Percentiles rank a stretch among this genome's conserved stretches.
These are phyloP conservation scores for Nothobranchius furzeri DNA, from an alignment of 2,113 vertebrate genomes.

Conservation along the genomic window DNA sequence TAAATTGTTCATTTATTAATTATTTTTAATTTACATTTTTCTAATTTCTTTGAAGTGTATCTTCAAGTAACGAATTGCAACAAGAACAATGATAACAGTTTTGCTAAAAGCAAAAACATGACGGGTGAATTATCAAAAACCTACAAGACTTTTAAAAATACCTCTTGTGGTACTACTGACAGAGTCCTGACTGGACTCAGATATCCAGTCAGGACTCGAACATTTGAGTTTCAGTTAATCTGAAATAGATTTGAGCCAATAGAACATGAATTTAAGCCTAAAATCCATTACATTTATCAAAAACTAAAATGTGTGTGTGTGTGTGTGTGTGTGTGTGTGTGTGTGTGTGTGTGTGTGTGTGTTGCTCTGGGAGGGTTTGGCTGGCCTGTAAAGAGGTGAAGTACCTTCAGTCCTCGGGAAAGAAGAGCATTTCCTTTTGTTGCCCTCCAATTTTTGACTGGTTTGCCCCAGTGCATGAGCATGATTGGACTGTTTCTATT, in stretches of 20 bases:
- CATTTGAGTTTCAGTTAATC: slow-evolving; percentile 9
- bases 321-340: too few relatives aligned
- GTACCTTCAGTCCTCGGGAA: slow-evolving; percentile 63
- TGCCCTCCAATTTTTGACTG: slow-evolving; percentile 70
- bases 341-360: slow-evolving; percentile 3
- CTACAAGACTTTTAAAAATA: too few relatives aligned
- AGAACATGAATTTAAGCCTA: slow-evolving; percentile 13
- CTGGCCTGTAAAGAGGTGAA: slow-evolving; percentile 57
- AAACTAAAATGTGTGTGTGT: slow-evolving; percentile 6
- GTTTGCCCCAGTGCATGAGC: slow-evolving; percentile 64
- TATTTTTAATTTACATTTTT: too few relatives aligned
- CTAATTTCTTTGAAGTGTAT: too few relatives aligned
- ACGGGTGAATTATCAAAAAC: too few relatives aligned
- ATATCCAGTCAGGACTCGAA: not conserved
- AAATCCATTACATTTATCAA: slow-evolving; percentile 6
- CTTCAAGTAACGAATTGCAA: too few relatives aligned
- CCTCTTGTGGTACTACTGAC: not conserved
- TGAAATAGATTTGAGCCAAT: not conserved
- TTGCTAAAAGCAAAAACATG: too few relatives aligned
- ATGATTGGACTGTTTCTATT: slow-evolving; percentile 77
- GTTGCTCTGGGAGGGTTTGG: slow-evolving; percentile 29
- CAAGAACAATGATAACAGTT: too few relatives aligned
- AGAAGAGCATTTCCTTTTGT: slow-evolving; percentile 72
- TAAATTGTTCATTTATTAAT: too few relatives aligned
- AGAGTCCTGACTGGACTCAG: not conserved